A percentile compares a stretch with the other conserved stretches of the same genome.
Evolutionary conservation across 2,113 vertebrate genomes (phyloP).

Genomic region (Ophthalmolycus amberensis): DNA sequence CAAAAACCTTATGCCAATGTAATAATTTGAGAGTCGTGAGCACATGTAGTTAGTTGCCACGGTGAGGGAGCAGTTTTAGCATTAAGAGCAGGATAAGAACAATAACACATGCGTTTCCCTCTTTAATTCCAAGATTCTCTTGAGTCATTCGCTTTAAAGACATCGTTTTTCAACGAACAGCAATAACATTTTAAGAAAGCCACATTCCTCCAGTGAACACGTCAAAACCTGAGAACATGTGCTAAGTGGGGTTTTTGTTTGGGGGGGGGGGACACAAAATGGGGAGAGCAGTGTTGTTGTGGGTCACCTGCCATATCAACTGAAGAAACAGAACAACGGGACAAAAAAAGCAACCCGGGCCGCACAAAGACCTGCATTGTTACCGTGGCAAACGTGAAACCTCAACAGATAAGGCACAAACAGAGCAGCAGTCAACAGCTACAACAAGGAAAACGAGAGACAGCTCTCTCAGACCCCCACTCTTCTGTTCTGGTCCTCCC

Average conservation of each 20-base stretch:
- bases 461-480: constrained; percentile 41
- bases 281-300: constrained; percentile 30
- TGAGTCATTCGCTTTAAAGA: no score
- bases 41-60: no score
- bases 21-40: background rate
- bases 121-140: background rate
- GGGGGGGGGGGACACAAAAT: constrained; percentile 10
- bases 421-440: constrained; percentile 40
- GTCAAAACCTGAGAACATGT: background rate
- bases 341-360: constrained; percentile 28
- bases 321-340: constrained; percentile 58
- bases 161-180: background rate
- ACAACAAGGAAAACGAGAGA: constrained; percentile 48
- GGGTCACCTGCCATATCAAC: constrained; percentile 54
- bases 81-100: background rate
- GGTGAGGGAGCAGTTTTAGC: background rate
- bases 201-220: constrained; percentile 20
- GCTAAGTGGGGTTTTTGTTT: constrained; percentile 6
- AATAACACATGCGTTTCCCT: background rate
- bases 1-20: background rate
- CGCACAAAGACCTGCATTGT: constrained; percentile 70
- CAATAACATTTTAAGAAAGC: background rate
- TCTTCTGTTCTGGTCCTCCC: constrained; percentile 7
- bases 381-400: constrained; percentile 62
- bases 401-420: constrained; percentile 65